Conservation (phyloP, 2,888 invertebrate species). For the Drosophila kambysellisi region DNA sequence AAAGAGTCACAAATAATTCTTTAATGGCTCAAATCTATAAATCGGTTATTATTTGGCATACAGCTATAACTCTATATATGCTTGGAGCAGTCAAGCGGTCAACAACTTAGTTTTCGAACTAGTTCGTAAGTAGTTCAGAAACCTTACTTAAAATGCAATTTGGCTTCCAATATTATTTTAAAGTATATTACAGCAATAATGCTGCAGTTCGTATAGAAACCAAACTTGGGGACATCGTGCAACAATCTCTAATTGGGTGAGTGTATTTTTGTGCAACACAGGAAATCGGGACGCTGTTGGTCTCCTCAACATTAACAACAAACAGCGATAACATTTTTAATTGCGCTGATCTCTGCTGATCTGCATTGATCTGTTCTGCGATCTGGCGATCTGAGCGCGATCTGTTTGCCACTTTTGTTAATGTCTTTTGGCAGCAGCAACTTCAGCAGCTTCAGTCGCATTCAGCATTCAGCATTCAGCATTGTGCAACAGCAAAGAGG, state of each 20-base stretch:
- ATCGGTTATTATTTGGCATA: not conserved
- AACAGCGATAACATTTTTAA: constrained; percentile 80
- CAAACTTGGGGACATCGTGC: not conserved
- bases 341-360: constrained; percentile 70
- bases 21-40: not conserved
- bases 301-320: constrained; percentile 72
- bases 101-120: not conserved
- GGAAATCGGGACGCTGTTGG: constrained; percentile 60
- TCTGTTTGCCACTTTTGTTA: constrained; percentile 71
- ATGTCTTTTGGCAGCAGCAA: constrained; percentile 75
- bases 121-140: not conserved
- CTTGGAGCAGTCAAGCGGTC: not conserved
- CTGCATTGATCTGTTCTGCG: constrained; percentile 48
- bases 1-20: not conserved
- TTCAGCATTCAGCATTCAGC: not conserved
- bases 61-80: not conserved
- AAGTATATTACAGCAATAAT: not conserved
- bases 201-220: not conserved
- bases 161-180: not conserved
- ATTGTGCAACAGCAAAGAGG: constrained; percentile 1
- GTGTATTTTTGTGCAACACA: constrained; percentile 54
- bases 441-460: constrained; percentile 8
- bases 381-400: constrained; percentile 35
- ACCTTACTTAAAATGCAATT: not conserved
- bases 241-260: constrained; percentile 14